These are phyloP conservation scores for Terebella lapidaria DNA, from an alignment of 2,888 invertebrate genomes.

Conservation along the genomic window DNA sequence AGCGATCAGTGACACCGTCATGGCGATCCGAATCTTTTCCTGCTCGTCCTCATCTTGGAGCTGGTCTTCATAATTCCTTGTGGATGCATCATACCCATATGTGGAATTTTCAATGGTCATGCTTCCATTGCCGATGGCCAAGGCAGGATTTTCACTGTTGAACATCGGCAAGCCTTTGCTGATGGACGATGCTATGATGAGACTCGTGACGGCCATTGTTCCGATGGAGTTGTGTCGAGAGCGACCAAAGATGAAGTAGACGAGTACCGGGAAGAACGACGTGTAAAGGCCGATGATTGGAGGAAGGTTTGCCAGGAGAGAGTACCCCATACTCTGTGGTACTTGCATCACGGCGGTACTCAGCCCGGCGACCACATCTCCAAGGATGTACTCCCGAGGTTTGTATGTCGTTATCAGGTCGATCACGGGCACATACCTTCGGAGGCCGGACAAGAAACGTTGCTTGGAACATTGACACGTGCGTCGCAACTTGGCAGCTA, in stretches of 20 bases:
- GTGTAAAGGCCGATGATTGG: slow-evolving; percentile 65
- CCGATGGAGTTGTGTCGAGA: slow-evolving; percentile 79
- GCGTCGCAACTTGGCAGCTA: too few species aligned
- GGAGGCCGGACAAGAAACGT: slow-evolving; percentile 23
- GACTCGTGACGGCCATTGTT: slow-evolving; percentile 47
- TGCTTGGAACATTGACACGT: neutral
- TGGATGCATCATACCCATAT: too few species aligned
- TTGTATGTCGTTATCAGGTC: slow-evolving; percentile 40
- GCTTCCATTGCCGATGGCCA: neutral
- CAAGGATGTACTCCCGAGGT: slow-evolving; percentile 32
- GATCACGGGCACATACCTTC: too few species aligned
- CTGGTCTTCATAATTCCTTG: neutral
- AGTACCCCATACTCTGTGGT: slow-evolving; percentile 56
- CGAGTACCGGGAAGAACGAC: slow-evolving; percentile 82
- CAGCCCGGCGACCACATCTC: slow-evolving; percentile 45
- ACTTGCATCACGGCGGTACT: slow-evolving; percentile 49
- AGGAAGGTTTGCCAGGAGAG: slow-evolving; percentile 52
- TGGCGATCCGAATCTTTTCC: slow-evolving; percentile 20
- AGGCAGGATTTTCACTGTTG: neutral
- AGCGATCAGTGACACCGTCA: slow-evolving; percentile 19
- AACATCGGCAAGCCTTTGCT: slow-evolving; percentile 11
- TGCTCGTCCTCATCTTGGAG: neutral
- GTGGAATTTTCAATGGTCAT: too few species aligned
- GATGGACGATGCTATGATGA: slow-evolving; percentile 41
- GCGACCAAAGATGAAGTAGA: slow-evolving; percentile 80